Base-by-base conservation (phyloP, 2,797 vertebrate species). In the Phataginus tetradactyla region DNA sequence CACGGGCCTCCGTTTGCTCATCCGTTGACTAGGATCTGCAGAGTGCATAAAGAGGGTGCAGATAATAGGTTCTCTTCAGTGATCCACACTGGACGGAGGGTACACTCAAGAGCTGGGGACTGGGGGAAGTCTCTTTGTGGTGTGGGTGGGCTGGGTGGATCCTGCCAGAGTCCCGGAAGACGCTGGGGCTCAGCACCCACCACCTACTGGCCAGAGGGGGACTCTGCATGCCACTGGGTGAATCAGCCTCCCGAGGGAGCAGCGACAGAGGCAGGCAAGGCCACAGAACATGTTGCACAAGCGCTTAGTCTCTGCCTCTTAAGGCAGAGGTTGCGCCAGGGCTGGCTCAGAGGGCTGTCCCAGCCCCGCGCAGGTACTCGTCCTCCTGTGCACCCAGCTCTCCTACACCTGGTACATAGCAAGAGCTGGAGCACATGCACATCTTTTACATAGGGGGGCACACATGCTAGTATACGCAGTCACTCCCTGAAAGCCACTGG, bases 41-140 rank as follows among this genome's bases (percentile, higher is more conserved):
- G 29, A 0, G 5, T 1, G 1, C 23, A 1, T 17, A n/a, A 11
- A 3, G 0, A 25, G 25, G 5, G 79, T 64, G 66, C 1, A 77
- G 63, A 51, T 5, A 34, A 29, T 23, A 64, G 34, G 3, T 55
- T 63, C 81, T 92, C 64, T 71, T 61, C 14, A 32, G 34, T 0
- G n/a, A 87, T 59, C 61, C 59, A 32, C 63, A 51, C 3, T 1
- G 55, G 53, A 42, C 61, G 29, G 21, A 37, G 45, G 23, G 45
- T 6, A 13, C 3, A 32, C n/a, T 57, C 32, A 27, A 39, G 68
- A 68, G 25, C 37, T 4, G 3, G 45, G n/a, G 12, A 32, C 0
- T 0, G 27, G 32, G 2, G 15, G 18, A 15, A 32, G 39, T 11
- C 55, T 88, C 8, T 0, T 20, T 4, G 25, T 4, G 11, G 29